Base-by-base conservation (phyloP, 1,140 invertebrate genomes). In the Oedothorax gibbosus region DNA sequence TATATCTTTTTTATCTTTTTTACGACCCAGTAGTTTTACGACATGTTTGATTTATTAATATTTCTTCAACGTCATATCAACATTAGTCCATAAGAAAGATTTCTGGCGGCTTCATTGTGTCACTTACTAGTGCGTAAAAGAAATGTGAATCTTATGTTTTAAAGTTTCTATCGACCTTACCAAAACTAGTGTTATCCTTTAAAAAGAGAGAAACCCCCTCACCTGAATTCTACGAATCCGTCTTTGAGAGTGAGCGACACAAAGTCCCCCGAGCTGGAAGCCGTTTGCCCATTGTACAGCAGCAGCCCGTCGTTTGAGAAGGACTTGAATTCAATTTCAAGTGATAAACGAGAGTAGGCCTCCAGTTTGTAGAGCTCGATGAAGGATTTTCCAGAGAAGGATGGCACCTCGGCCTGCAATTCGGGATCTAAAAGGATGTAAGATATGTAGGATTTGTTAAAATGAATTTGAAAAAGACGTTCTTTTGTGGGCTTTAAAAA, bases 291-390 rank as follows among this genome's bases (percentile, higher is more conserved):
- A 91, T 96, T 95, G 90, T 96, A 98, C 68, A 98, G 90, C 85
- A 98, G 91, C 72, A 98, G 94, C 68, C 96, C 96, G 89, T 97
- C 95, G 87, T 95, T 92, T 35, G 95, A 93, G 89, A 95, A 94
- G 0, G 95, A 93, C 89, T 95, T 95, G 89, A 98, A 96, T 90
- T 96, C 95, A 35, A 98, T 91, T 91, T 97, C 96, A 87, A 98
- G 93, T 89, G 93, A 96, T 86, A 97, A 92, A 90, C 95, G 95
- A 88, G 95, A 94, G 90, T 95, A 95, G 84, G 95, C 95, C 89
- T 96, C 95, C 78, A 96, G 91, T 85, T 94, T 93, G 88, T 79
- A 68, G 71, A 91, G 68, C 76, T 90, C 89, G 51, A 92, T 87
- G 84, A 89, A 91, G 0, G 91, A 91, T 51, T 89, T 88, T 0